phyloP scores from a whole-genome alignment of 2,888 invertebrate species.

The Theodoxus fluviatilis region DNA sequence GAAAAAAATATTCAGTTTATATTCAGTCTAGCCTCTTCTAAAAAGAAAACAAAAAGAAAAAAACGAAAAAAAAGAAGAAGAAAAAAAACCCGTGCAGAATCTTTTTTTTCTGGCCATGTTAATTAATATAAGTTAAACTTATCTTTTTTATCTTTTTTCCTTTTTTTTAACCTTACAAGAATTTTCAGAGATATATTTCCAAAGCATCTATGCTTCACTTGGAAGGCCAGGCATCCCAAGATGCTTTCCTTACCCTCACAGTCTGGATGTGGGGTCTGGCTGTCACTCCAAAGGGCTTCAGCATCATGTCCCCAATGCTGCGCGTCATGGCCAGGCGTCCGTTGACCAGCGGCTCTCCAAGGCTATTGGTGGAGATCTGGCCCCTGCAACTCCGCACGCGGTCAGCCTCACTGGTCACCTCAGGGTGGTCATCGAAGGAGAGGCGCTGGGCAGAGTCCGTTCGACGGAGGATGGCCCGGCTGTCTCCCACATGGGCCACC shows the following conservation, averaged over 20 bases:
- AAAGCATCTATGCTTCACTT: neutral
- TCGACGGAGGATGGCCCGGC: constrained; percentile 68
- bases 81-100: no score
- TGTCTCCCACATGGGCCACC: constrained; percentile 69
- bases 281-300: constrained; percentile 68
- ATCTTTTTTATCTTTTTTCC: neutral
- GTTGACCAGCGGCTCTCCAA: constrained; percentile 66
- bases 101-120: no score
- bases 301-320: constrained; percentile 68
- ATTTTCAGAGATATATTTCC: neutral
- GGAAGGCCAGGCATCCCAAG: neutral
- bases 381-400: constrained; percentile 66
- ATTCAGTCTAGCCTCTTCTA: no score
- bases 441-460: constrained; percentile 65
- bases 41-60: no score
- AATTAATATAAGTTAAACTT: neutral
- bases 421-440: constrained; percentile 67
- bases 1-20: no score
- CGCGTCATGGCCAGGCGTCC: constrained; percentile 69
- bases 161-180: neutral
- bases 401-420: constrained; percentile 64
- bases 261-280: constrained; percentile 65
- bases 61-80: no score
- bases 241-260: constrained; percentile 57
- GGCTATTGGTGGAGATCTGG: constrained; percentile 60